Base-by-base conservation (phyloP, 2,113 vertebrate genomes). In the Xenopus tropicalis region DNA sequence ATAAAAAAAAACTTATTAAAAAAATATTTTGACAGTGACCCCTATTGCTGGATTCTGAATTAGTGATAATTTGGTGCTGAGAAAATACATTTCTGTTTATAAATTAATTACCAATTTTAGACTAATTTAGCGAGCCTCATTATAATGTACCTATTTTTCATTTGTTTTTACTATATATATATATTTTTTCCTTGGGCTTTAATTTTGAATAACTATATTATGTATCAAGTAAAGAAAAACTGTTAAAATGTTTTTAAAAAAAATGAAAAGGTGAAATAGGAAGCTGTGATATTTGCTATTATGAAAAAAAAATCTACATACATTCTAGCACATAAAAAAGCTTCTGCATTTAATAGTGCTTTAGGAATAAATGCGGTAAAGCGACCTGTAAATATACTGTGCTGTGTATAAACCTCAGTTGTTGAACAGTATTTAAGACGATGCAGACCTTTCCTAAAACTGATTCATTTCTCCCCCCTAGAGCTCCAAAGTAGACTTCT, bases 251-350 rank as follows among this genome's bases (percentile, higher is more conserved):
- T 1, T 14, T 4, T 87, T 85, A 88, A 85, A 85, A 84, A 51
- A 87, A 82, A 81, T 79, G 84, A 70, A 74, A 84, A 83, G 88
- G 88, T 92, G 91, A 82, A 84, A 77, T 85, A 78, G 89, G 89
- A 90, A 92, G 92, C 92, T 88, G 95, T 95, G 93, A 94, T 37
- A 93, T 87, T 91, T 88, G 86, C 82, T 92, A 91, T 84, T 91
- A 86, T 88, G 85, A 87, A 83, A 72, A 73, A 73, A 68, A 87
- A 83, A 84, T 89, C 92, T 94, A 91, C 92, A 89, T 95, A 90
- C 88, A 91, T 89, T 91, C 90, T 94, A 96, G 90, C 93, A 94
- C 86, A 90, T 93, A 92, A 93, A 92, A 94, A 94, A 95, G 91
- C 91, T 91, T 88, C 91, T 93, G 94, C 89, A 83, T 81, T 92